A percentile compares a stretch with the other conserved stretches of the same genome.
phyloP scores from a whole-genome alignment of 2,797 vertebrate species.

The Hozukius guyotensis region DNA sequence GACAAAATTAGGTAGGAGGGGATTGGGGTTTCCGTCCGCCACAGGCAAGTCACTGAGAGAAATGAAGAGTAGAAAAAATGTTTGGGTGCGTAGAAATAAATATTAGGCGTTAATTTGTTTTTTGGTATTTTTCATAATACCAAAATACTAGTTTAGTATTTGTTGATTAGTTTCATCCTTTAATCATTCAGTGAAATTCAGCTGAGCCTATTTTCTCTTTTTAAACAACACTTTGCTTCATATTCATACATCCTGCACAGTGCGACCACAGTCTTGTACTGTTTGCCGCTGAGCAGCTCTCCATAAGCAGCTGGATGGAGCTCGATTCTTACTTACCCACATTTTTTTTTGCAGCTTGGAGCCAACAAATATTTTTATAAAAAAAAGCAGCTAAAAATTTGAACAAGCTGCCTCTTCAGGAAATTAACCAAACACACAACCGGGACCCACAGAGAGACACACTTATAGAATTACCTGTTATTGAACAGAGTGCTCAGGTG shows the following conservation, averaged over 20 bases:
- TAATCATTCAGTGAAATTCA: background rate
- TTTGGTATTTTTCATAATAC: too few relatives aligned
- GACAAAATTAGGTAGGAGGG: background rate
- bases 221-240: background rate
- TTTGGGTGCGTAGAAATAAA: background rate
- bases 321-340: background rate
- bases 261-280: background rate
- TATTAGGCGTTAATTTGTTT: too few relatives aligned
- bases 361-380: background rate
- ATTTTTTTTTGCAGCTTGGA: background rate
- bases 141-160: background rate
- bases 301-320: too few relatives aligned
- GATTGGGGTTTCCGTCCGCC: background rate
- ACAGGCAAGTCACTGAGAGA: constrained; percentile 20
- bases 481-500: constrained; percentile 5
- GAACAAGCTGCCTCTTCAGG: background rate
- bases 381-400: background rate
- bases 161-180: background rate
- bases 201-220: background rate
- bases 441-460: background rate
- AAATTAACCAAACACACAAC: background rate
- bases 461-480: constrained; percentile 41
- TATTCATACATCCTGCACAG: background rate
- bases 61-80: background rate
- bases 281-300: too few relatives aligned